phyloP scores from a whole-genome alignment of 2,888 invertebrate genomes.

The Sipha maydis region DNA sequence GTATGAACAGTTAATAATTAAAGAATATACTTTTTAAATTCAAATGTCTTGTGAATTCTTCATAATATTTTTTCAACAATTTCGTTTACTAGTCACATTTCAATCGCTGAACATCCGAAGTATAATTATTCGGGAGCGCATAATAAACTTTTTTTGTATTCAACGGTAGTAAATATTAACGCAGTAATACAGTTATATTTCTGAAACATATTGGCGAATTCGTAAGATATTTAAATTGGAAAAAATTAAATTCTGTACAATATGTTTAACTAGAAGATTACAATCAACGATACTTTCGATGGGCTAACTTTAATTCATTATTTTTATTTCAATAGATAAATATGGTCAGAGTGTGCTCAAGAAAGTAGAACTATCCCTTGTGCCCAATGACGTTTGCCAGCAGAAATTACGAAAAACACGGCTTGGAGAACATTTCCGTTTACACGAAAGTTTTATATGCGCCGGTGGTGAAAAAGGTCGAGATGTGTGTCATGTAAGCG shows the following conservation, averaged over 20 bases:
- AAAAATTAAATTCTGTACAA: too few relatives aligned
- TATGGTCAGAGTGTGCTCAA: constrained; percentile 76
- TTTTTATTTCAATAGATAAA: not conserved
- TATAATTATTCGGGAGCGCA: too few relatives aligned
- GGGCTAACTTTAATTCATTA: not conserved
- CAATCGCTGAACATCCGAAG: too few relatives aligned
- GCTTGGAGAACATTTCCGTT: constrained; percentile 74
- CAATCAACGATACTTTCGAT: not conserved
- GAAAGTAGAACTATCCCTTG: constrained; percentile 77
- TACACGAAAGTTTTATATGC: constrained; percentile 80
- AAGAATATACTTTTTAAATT: not conserved
- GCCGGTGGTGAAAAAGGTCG: constrained; percentile 81
- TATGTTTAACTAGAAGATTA: too few relatives aligned
- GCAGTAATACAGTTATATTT: too few relatives aligned
- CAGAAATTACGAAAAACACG: constrained; percentile 73
- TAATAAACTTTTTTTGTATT: too few relatives aligned
- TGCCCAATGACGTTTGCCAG: constrained; percentile 74
- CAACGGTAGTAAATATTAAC: too few relatives aligned
- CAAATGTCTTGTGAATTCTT: not conserved
- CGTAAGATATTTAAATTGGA: too few relatives aligned
- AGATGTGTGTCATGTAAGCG: constrained; percentile 77
- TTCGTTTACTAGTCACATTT: too few relatives aligned
- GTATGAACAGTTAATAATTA: not conserved
- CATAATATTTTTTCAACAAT: too few relatives aligned
- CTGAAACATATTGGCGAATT: too few relatives aligned